phyloP scores from a whole-genome alignment of 1,140 invertebrate species.

The Danaus plexippus region DNA sequence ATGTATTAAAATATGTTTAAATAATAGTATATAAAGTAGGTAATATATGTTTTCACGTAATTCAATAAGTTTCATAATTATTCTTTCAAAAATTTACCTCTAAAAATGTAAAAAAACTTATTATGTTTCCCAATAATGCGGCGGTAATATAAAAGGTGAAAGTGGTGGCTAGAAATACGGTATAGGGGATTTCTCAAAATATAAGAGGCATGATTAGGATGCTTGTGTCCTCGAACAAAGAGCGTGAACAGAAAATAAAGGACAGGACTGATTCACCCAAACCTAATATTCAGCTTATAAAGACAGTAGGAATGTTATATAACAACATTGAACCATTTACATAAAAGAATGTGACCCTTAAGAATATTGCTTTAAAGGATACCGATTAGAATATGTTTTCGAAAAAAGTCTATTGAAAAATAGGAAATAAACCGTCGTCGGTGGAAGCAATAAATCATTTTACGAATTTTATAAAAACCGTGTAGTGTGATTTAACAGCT shows the following conservation, averaged over 20 bases:
- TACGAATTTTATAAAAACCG: constrained; percentile 11
- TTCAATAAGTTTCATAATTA: no score
- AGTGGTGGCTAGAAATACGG: neutral
- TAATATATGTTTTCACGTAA: no score
- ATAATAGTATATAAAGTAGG: no score
- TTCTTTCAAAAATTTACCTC: no score
- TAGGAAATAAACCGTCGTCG: constrained; percentile 18
- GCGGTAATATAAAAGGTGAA: no score
- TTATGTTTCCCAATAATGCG: no score
- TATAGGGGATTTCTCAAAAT: constrained; percentile 17
- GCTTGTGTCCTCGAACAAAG: constrained; percentile 33
- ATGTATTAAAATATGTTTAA: no score
- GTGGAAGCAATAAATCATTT: constrained; percentile 10
- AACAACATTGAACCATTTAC: constrained; percentile 16
- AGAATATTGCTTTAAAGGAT: constrained; percentile 26
- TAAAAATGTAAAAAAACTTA: no score
- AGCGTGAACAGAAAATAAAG: constrained; percentile 44
- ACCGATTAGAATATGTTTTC: constrained; percentile 28
- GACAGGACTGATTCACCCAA: constrained; percentile 24
- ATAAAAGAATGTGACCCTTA: constrained; percentile 24
- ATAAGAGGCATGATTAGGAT: constrained; percentile 35
- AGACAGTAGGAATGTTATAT: constrained; percentile 6
- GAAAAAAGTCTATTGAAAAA: constrained; percentile 21
- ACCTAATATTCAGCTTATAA: constrained; percentile 32
- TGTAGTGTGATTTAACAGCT: no score